Percentiles rank a stretch among this genome's conserved stretches.
Conservation (phyloP, 1,140 invertebrate genomes). For the Hylaeus volcanicus region DNA sequence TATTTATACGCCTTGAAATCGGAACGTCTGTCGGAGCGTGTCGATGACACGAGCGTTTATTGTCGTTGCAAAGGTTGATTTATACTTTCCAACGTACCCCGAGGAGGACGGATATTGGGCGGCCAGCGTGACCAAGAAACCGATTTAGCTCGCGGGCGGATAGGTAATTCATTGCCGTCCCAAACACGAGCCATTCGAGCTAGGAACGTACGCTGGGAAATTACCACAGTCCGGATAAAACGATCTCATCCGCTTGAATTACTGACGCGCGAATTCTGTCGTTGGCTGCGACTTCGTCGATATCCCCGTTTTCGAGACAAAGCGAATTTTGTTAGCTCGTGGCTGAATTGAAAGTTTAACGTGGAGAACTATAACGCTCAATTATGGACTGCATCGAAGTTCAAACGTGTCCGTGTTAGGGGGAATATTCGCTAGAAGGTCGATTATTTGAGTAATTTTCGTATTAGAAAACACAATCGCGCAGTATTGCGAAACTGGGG, state of each 20-base stretch:
- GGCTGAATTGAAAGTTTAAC: background rate
- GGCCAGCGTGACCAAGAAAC: background rate
- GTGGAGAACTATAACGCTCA: background rate
- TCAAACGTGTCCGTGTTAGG: background rate
- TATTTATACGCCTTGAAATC: background rate
- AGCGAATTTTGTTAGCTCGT: background rate
- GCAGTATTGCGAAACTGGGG: no score
- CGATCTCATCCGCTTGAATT: slow-evolving; percentile 38
- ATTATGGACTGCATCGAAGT: background rate
- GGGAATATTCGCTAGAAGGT: no score
- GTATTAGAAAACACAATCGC: no score
- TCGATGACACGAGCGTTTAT: background rate
- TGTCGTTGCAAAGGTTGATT: background rate
- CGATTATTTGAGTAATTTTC: no score
- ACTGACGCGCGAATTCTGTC: slow-evolving; percentile 37
- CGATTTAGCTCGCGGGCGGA: background rate
- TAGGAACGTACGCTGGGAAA: slow-evolving; percentile 33
- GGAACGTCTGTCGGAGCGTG: background rate
- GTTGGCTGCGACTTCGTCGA: background rate
- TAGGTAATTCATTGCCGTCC: slow-evolving; percentile 34
- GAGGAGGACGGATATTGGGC: background rate
- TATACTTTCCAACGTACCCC: background rate
- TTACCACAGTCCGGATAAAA: slow-evolving; percentile 30
- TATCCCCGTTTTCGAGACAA: background rate
- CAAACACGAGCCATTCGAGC: background rate